phyloP scores from a whole-genome alignment of 2,888 invertebrate species.

The Hydrotaea cyrtoneurina region DNA sequence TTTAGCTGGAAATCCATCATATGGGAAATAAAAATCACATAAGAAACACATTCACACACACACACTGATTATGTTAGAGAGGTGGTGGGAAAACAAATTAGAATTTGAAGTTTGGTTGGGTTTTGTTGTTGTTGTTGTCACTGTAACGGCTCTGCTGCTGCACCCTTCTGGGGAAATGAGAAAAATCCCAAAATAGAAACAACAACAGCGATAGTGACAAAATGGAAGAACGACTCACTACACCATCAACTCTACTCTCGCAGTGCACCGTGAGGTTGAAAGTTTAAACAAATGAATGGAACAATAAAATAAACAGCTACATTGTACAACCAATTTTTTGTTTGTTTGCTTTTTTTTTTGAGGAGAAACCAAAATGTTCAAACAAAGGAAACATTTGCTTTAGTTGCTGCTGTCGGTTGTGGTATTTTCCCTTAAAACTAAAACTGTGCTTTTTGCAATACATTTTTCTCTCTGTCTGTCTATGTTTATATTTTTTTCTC shows the following conservation, averaged over 20 bases:
- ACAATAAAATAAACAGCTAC: background rate
- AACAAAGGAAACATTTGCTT: slow-evolving; percentile 10
- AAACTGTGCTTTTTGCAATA: slow-evolving; percentile 29
- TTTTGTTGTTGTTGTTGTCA: slow-evolving; percentile 32
- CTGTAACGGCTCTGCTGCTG: background rate
- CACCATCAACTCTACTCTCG: too few relatives aligned
- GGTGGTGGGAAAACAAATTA: background rate
- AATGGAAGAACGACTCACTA: background rate
- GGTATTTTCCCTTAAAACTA: background rate
- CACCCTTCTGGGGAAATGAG: background rate
- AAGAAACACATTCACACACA: background rate
- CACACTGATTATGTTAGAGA: background rate
- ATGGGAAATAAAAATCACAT: slow-evolving; percentile 2
- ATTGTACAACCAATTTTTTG: background rate
- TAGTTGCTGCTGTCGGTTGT: background rate
- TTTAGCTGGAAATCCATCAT: background rate
- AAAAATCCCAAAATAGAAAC: slow-evolving; percentile 2
- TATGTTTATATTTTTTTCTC: slow-evolving; percentile 17
- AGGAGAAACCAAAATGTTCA: background rate
- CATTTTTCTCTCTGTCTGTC: slow-evolving; percentile 8
- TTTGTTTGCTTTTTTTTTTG: too few relatives aligned
- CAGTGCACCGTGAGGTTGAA: background rate
- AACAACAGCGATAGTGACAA: background rate
- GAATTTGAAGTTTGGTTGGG: slow-evolving; percentile 29
- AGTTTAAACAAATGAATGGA: slow-evolving; percentile 22